Evolutionary conservation across 2,888 invertebrate genomes (phyloP).

Genomic region (Drosophila acutilabella): DNA sequence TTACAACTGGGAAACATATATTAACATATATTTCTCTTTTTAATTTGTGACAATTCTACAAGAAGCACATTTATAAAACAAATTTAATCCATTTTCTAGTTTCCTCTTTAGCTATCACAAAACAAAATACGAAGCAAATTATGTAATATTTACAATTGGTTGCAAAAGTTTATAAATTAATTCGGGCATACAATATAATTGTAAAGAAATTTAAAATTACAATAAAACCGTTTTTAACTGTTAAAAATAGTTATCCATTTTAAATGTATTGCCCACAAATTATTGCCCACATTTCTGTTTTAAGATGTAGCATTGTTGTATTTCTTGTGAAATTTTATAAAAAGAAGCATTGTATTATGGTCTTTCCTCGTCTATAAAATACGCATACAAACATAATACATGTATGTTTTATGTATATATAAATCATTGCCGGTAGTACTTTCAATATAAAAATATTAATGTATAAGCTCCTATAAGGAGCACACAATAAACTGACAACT

Average conservation of each 20-base stretch:
- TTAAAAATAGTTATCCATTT: slow-evolving; percentile 18
- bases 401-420: slow-evolving; percentile 19
- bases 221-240: slow-evolving; percentile 2
- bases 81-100: slow-evolving; percentile 14
- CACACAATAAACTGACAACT: slow-evolving; percentile 65
- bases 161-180: slow-evolving; percentile 22
- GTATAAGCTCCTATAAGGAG: slow-evolving; percentile 76
- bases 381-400: slow-evolving; percentile 19
- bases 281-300: not conserved
- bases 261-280: slow-evolving; percentile 41
- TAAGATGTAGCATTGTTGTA: slow-evolving; percentile 47
- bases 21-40: slow-evolving; percentile 38
- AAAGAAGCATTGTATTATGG: slow-evolving; percentile 36
- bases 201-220: slow-evolving; percentile 12
- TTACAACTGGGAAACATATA: slow-evolving; percentile 38
- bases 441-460: slow-evolving; percentile 56
- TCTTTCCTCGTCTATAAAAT: slow-evolving; percentile 29
- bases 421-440: slow-evolving; percentile 23
- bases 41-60: slow-evolving; percentile 45
- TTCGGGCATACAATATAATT: slow-evolving; percentile 6
- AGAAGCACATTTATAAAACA: slow-evolving; percentile 8
- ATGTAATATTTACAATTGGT: slow-evolving; percentile 53
- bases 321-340: slow-evolving; percentile 58
- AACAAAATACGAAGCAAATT: slow-evolving; percentile 58
- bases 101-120: slow-evolving; percentile 53